Percentiles rank a stretch among this genome's conserved stretches.
Evolutionary conservation across 2,113 vertebrate genomes (phyloP).

Genomic region (Pedionomus torquatus): DNA sequence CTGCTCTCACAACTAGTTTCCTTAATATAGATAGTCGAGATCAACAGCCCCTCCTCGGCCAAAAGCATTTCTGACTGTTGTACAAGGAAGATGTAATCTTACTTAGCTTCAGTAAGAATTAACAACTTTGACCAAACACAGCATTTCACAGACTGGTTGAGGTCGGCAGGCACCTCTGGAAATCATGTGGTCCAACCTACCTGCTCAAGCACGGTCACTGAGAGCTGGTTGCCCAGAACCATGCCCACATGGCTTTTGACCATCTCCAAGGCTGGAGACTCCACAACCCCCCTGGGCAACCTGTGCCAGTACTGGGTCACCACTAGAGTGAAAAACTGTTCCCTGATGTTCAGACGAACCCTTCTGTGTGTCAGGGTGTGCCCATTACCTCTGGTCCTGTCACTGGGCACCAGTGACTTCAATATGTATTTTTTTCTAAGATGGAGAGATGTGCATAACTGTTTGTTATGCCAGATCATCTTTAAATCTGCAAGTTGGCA

Average conservation of each 20-base stretch:
- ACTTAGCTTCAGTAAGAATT: background rate
- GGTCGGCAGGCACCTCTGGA: background rate
- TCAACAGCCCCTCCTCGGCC: background rate
- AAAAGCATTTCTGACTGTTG: background rate
- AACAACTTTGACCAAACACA: accelerated
- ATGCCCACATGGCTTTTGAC: background rate
- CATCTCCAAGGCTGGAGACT: background rate
- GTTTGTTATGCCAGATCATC: background rate
- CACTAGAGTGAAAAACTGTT: background rate
- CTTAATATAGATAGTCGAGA: background rate
- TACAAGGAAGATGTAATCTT: background rate
- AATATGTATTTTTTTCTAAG: background rate
- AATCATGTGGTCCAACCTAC: accelerated
- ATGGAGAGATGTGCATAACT: background rate
- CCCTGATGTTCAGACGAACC: background rate
- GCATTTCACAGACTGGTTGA: background rate
- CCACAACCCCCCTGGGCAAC: background rate
- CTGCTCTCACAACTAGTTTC: background rate
- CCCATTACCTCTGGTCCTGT: background rate
- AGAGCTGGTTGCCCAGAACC: background rate
- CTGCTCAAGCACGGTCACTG: background rate
- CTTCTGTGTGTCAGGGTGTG: background rate
- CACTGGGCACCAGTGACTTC: background rate
- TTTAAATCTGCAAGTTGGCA: background rate
- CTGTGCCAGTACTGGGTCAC: background rate